phyloP scores from a whole-genome alignment of 2,888 invertebrate species.

The Athalia circularis region DNA sequence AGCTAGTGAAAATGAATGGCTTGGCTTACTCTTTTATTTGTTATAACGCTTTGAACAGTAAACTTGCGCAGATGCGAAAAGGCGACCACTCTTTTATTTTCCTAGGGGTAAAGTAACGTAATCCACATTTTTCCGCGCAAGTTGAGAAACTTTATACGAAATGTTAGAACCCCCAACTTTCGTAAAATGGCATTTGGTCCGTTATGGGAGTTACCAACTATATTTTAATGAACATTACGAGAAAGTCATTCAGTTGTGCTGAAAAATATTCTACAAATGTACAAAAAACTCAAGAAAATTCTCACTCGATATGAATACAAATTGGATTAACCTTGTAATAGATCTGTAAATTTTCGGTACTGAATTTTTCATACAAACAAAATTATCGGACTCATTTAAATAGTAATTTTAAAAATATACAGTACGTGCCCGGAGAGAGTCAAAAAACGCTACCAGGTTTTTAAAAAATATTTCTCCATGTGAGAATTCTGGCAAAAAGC shows the following conservation, averaged over 20 bases:
- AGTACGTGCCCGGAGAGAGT: no score
- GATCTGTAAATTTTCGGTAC: no score
- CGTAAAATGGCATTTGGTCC: conserved; percentile 19
- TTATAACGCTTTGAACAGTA: conserved; percentile 3
- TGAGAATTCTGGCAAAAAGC: background rate
- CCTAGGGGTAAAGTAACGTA: conserved; percentile 17
- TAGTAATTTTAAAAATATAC: no score
- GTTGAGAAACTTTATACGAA: conserved; percentile 26
- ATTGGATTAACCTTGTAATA: no score
- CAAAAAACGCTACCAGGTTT: background rate
- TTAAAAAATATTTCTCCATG: background rate
- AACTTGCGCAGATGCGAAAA: background rate
- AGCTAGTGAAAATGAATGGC: conserved; percentile 8
- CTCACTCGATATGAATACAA: no score
- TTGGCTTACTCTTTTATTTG: background rate
- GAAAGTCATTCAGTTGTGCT: conserved; percentile 5
- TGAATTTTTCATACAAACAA: no score
- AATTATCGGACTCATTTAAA: no score
- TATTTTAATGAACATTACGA: conserved; percentile 8
- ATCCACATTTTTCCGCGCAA: conserved; percentile 20
- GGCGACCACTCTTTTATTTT: conserved; percentile 1
- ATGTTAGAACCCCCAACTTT: conserved; percentile 17
- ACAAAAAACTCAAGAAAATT: conserved; percentile 1
- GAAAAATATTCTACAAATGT: conserved; percentile 2
- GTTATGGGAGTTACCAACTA: conserved; percentile 20